These are phyloP conservation scores for Lepidocolaptes lacrymiger DNA, from an alignment of 2,797 vertebrate species.

Conservation along the genomic window DNA sequence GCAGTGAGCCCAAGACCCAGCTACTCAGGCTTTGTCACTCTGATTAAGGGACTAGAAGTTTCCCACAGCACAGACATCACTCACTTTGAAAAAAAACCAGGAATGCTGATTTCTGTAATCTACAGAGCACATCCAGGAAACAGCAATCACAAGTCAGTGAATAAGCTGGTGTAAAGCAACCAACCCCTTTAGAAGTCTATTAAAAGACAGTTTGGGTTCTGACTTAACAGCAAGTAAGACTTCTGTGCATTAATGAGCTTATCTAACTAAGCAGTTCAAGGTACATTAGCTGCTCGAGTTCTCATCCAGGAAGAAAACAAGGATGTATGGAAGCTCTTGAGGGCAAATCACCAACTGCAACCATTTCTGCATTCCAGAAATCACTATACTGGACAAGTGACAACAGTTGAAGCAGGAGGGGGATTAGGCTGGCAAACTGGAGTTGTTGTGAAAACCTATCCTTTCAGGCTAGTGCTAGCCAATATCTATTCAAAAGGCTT, in stretches of 20 bases:
- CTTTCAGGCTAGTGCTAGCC: not conserved
- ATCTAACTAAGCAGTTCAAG: slow-evolving; percentile 64
- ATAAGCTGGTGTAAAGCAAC: slow-evolving; percentile 33
- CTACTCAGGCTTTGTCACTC: not conserved
- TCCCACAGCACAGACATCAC: not conserved
- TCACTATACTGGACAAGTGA: not conserved
- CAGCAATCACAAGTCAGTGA: not conserved
- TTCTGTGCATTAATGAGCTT: slow-evolving; percentile 64
- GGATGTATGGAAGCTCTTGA: not conserved
- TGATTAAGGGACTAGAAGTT: not conserved
- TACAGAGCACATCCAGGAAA: not conserved
- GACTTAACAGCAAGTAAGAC: slow-evolving; percentile 48
- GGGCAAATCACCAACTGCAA: not conserved
- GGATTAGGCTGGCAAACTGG: not conserved
- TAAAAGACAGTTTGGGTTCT: slow-evolving; percentile 64
- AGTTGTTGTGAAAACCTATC: not conserved
- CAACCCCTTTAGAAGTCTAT: slow-evolving; percentile 55
- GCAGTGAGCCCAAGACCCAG: not conserved
- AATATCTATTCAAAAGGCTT: not conserved
- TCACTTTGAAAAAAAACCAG: not conserved
- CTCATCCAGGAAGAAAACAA: slow-evolving; percentile 8
- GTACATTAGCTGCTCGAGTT: slow-evolving; percentile 28
- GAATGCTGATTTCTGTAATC: not conserved
- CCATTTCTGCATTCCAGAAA: slow-evolving; percentile 22
- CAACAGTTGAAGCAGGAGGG: not conserved